These are phyloP conservation scores for Dicyrtomina minuta DNA, from an alignment of 2,888 invertebrate genomes.

Conservation along the genomic window DNA sequence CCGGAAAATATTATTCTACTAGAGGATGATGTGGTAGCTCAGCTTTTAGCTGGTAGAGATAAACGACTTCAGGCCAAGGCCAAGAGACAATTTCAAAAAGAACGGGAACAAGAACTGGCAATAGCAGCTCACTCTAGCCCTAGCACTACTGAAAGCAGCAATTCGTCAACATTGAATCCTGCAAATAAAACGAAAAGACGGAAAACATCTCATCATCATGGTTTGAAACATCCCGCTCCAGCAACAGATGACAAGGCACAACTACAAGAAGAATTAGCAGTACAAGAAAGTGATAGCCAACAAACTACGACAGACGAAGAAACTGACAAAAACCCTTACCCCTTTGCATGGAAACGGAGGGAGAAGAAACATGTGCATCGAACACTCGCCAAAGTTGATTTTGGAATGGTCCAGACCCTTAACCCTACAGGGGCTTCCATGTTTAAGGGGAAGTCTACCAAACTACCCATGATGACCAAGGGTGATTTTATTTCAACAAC, in stretches of 20 bases:
- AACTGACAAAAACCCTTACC: neutral
- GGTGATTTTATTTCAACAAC: neutral
- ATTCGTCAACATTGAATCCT: too few species aligned
- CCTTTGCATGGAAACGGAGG: neutral
- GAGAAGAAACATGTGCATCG: neutral
- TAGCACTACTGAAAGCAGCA: neutral
- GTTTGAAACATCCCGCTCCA: too few species aligned
- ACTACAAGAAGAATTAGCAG: too few species aligned
- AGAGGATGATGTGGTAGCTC: neutral
- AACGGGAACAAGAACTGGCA: neutral
- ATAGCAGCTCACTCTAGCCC: neutral
- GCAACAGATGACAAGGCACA: too few species aligned
- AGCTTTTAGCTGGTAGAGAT: too few species aligned
- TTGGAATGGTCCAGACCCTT: neutral
- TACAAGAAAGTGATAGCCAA: too few species aligned
- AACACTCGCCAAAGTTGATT: too few species aligned
- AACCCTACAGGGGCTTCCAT: neutral
- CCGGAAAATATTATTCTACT: conserved; percentile 2
- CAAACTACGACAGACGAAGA: conserved; percentile 1
- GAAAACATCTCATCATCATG: too few species aligned
- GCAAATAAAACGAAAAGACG: too few species aligned
- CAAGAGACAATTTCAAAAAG: neutral
- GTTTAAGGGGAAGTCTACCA: neutral
- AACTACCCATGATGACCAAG: neutral
- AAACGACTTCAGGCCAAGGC: neutral